These are phyloP conservation scores for Prionchulus punctatus DNA, from an alignment of 2,888 invertebrate species.

Conservation along the genomic window DNA sequence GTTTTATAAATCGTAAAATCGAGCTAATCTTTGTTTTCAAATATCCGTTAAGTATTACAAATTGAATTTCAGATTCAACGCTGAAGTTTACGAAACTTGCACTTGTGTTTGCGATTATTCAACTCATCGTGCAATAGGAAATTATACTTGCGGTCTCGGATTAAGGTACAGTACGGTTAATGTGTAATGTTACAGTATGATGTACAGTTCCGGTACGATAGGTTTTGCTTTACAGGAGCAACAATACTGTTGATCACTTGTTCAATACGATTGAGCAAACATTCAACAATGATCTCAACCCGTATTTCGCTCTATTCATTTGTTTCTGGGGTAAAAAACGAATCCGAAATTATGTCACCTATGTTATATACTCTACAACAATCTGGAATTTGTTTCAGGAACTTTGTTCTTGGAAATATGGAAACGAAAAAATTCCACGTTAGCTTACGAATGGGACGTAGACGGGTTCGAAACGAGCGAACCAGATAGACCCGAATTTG, in stretches of 20 bases:
- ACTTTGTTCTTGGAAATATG: slow-evolving; percentile 37
- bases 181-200: not conserved
- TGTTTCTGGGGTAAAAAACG: slow-evolving; percentile 38
- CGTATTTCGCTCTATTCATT: slow-evolving; percentile 36
- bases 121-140: not conserved
- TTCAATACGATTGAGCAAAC: slow-evolving; percentile 30
- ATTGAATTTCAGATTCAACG: not conserved
- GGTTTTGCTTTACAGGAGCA: slow-evolving; percentile 16
- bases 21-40: too few relatives aligned
- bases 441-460: slow-evolving; percentile 39
- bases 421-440: slow-evolving; percentile 33
- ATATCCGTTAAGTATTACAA: not conserved
- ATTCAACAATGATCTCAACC: slow-evolving; percentile 38
- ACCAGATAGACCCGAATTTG: slow-evolving; percentile 36
- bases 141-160: not conserved
- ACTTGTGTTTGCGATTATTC: not conserved
- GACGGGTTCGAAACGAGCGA: slow-evolving; percentile 36
- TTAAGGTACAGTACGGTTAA: not conserved
- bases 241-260: slow-evolving; percentile 19
- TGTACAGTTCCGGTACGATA: not conserved
- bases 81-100: not conserved
- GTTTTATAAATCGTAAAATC: too few relatives aligned
- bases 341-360: not conserved
- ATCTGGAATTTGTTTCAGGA: not conserved
- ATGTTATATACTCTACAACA: slow-evolving; percentile 5